A percentile compares a stretch with the other conserved stretches of the same genome.
phyloP scores from a whole-genome alignment of 2,113 vertebrate species.

The Morone saxatilis region DNA sequence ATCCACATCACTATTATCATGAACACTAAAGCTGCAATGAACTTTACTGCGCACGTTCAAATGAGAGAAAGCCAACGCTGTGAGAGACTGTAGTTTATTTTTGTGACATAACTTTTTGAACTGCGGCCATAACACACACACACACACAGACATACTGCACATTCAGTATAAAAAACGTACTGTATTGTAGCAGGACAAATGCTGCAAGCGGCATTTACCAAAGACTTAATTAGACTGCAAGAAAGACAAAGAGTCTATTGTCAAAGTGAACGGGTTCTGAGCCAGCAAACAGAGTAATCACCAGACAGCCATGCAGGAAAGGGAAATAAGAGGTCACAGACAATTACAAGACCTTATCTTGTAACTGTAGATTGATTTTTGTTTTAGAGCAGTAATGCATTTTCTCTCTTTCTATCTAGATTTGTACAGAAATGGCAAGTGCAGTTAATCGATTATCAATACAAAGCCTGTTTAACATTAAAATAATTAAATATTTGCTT shows the following conservation, averaged over 20 bases:
- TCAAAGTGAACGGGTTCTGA: constrained; percentile 53
- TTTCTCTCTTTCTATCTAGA: constrained; percentile 14
- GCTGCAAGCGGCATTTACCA: constrained; percentile 60
- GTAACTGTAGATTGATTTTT: not conserved
- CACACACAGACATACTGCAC: constrained; percentile 1
- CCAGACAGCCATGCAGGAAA: constrained; percentile 35
- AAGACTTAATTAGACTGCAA: constrained; percentile 62
- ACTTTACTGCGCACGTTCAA: constrained; percentile 30
- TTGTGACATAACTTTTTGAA: constrained; percentile 54
- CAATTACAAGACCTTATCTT: constrained; percentile 26
- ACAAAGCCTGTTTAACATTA: constrained; percentile 7
- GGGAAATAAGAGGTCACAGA: constrained; percentile 27
- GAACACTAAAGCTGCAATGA: constrained; percentile 49
- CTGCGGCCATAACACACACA: constrained; percentile 19
- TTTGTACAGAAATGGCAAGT: constrained; percentile 14
- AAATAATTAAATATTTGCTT: constrained; percentile 26
- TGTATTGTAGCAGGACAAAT: constrained; percentile 20
- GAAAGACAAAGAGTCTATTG: constrained; percentile 56
- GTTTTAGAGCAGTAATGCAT: constrained; percentile 5
- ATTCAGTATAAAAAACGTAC: constrained; percentile 8
- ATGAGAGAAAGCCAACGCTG: constrained; percentile 55
- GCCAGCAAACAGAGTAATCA: constrained; percentile 55
- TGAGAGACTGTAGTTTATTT: constrained; percentile 64
- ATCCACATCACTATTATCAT: constrained; percentile 12
- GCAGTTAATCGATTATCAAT: constrained; percentile 23